phyloP scores from a whole-genome alignment of 1,140 invertebrate genomes.

The Vollenhovia emeryi region DNA sequence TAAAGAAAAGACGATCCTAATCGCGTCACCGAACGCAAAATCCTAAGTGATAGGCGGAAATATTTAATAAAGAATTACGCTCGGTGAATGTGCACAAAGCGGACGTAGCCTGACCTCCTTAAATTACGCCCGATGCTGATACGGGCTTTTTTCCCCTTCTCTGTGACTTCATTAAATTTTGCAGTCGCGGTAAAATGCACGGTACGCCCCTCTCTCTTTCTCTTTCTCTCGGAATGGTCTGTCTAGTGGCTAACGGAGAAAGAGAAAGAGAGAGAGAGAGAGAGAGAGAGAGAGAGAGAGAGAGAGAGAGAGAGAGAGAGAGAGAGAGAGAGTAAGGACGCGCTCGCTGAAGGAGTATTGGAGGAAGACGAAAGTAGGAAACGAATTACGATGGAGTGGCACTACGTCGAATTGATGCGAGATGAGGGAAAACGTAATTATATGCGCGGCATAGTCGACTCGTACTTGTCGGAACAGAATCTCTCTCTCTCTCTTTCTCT shows the following conservation, averaged over 20 bases:
- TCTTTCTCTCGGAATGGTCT: background rate
- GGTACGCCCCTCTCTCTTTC: background rate
- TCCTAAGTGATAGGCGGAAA: conserved; percentile 29
- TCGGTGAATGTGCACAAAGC: conserved; percentile 33
- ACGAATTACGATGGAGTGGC: conserved; percentile 31
- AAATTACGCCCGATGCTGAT: conserved; percentile 55
- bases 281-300: background rate
- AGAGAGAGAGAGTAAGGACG: background rate
- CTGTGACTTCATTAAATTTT: conserved; percentile 60
- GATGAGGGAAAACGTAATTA: conserved; percentile 67
- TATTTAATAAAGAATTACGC: conserved; percentile 56
- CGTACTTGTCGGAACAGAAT: conserved; percentile 6
- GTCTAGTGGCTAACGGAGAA: background rate
- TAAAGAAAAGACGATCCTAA: background rate
- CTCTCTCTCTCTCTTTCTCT: background rate
- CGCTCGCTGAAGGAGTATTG: conserved; percentile 11
- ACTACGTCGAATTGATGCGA: conserved; percentile 61
- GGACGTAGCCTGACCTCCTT: conserved; percentile 28
- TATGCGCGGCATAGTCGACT: conserved; percentile 25
- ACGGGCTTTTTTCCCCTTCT: conserved; percentile 53
- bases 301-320: background rate
- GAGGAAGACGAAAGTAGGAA: conserved; percentile 38
- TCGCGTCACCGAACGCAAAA: background rate
- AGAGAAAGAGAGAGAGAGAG: background rate
- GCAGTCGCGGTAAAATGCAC: conserved; percentile 54